Evolutionary conservation across 2,888 invertebrate genomes (phyloP).

Genomic region (Linnaemya vulpina): DNA sequence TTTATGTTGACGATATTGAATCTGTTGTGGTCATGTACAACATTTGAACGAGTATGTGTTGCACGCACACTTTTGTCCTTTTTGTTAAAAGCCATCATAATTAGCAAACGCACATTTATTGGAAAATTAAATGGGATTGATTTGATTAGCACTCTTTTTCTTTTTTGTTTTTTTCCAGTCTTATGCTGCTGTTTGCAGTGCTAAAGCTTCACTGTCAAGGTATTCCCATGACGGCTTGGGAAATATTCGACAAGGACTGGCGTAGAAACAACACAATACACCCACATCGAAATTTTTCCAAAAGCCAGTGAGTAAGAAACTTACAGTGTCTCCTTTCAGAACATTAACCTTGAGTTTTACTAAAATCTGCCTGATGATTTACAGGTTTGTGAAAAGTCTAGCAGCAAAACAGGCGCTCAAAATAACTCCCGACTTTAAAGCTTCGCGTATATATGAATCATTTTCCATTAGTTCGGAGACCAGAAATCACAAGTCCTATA

Average conservation of each 20-base stretch:
- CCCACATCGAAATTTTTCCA: slow-evolving; percentile 29
- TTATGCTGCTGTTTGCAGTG: slow-evolving; percentile 62
- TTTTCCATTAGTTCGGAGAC: slow-evolving; percentile 73
- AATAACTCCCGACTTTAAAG: slow-evolving; percentile 76
- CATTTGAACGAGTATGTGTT: neutral
- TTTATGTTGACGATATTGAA: slow-evolving; percentile 39
- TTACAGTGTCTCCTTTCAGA: neutral
- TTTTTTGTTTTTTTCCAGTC: slow-evolving; percentile 49
- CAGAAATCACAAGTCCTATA: neutral
- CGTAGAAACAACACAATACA: slow-evolving; percentile 52
- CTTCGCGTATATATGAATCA: slow-evolving; percentile 80
- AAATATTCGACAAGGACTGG: slow-evolving; percentile 35
- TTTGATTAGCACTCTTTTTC: neutral
- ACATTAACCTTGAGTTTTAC: neutral
- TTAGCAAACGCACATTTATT: slow-evolving; percentile 4
- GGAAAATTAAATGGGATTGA: slow-evolving; percentile 14
- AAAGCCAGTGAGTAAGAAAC: slow-evolving; percentile 43
- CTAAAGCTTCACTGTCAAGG: slow-evolving; percentile 71
- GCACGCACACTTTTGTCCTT: neutral
- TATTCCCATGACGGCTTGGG: slow-evolving; percentile 68
- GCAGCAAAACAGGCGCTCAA: slow-evolving; percentile 8
- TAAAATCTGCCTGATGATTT: too few relatives aligned
- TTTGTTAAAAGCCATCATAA: neutral
- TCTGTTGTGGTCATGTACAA: slow-evolving; percentile 58
- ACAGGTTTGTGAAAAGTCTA: slow-evolving; percentile 8